Evolutionary conservation across 1,140 invertebrate genomes (phyloP).

Genomic region (Steinernema khuongi): DNA sequence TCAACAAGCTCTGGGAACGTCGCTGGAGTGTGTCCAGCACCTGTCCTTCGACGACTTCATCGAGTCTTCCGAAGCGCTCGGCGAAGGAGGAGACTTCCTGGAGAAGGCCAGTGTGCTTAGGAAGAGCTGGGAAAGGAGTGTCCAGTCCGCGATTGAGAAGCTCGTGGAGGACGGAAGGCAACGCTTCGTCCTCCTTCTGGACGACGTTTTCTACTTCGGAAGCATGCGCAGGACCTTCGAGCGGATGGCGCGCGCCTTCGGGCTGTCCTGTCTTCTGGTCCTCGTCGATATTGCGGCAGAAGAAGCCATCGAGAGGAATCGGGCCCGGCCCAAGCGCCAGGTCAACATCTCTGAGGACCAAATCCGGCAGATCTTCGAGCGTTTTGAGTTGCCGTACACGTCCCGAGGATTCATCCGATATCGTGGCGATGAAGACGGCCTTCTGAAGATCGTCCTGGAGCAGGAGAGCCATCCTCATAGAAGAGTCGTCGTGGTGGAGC

Average conservation of each 20-base stretch:
- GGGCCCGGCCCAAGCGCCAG: neutral
- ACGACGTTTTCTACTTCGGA: constrained; percentile 33
- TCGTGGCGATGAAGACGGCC: neutral
- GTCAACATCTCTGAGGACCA: neutral
- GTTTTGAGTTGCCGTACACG: constrained; percentile 20
- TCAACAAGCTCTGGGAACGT: constrained; percentile 2
- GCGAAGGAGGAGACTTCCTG: neutral
- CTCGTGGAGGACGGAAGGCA: neutral
- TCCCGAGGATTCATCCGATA: neutral
- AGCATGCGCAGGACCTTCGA: constrained; percentile 36
- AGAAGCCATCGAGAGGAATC: constrained; percentile 20
- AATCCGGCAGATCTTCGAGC: constrained; percentile 13
- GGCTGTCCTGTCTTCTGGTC: constrained; percentile 6
- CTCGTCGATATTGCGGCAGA: constrained; percentile 4
- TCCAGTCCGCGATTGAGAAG: neutral
- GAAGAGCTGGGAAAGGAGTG: neutral
- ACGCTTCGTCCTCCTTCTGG: constrained; percentile 22
- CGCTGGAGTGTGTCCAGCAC: constrained; percentile 4
- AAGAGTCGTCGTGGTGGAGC: neutral
- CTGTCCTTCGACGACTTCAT: constrained; percentile 3
- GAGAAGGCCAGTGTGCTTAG: constrained; percentile 3
- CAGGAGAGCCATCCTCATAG: neutral
- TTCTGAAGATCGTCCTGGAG: neutral
- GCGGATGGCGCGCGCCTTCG: constrained; percentile 18
- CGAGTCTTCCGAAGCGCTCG: neutral